A percentile compares a stretch with the other conserved stretches of the same genome.
phyloP scores from a whole-genome alignment of 2,888 invertebrate genomes.

The Griposia aprilina region DNA sequence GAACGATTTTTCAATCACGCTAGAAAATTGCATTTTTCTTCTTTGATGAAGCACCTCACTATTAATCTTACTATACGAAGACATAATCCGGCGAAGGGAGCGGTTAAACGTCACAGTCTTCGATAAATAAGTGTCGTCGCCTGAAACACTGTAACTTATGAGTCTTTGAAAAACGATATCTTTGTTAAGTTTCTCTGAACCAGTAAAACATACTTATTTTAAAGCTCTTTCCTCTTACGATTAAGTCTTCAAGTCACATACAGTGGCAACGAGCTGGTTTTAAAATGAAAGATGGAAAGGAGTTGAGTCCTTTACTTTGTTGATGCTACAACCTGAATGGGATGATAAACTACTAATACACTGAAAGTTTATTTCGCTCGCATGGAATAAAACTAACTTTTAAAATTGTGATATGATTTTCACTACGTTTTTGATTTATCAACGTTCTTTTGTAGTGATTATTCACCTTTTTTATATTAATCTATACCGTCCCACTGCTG shows the following conservation, averaged over 20 bases:
- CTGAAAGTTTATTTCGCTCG: conserved; percentile 13
- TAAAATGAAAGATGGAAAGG: conserved; percentile 52
- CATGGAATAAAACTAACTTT: conserved; percentile 1
- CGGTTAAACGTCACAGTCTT: conserved; percentile 64
- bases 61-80: conserved; percentile 69
- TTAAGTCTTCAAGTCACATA: conserved; percentile 61
- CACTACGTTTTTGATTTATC: not conserved
- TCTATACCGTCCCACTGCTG: too few relatives aligned
- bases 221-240: conserved; percentile 55
- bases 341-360: conserved; percentile 36
- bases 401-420: not conserved
- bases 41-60: conserved; percentile 70
- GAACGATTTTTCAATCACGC: conserved; percentile 67
- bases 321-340: conserved; percentile 39
- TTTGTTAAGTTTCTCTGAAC: conserved; percentile 37
- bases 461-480: too few relatives aligned
- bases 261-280: conserved; percentile 37
- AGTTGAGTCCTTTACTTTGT: conserved; percentile 40
- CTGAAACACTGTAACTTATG: conserved; percentile 55
- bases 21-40: conserved; percentile 68
- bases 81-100: conserved; percentile 65
- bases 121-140: conserved; percentile 60
- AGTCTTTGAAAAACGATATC: conserved; percentile 61
- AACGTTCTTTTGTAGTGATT: not conserved
- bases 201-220: conserved; percentile 62